A percentile compares a stretch with the other conserved stretches of the same genome.
These are phyloP conservation scores for Planococcus citri DNA, from an alignment of 1,140 invertebrate species.

Conservation along the genomic window DNA sequence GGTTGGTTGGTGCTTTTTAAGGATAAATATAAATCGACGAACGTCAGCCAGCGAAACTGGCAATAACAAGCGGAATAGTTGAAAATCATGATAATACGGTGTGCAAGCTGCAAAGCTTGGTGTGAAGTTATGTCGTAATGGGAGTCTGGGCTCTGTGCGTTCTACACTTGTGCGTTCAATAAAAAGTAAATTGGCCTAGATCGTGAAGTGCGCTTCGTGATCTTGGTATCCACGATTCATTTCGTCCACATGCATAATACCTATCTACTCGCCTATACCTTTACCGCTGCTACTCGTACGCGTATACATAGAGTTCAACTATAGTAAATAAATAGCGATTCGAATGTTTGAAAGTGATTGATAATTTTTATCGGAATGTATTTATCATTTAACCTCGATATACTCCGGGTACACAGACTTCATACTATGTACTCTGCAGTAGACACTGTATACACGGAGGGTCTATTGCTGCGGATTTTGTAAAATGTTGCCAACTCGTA, in stretches of 20 bases:
- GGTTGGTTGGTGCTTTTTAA: background rate
- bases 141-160: background rate
- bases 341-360: constrained; percentile 13
- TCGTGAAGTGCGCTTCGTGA: constrained; percentile 17
- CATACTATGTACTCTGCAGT: no score
- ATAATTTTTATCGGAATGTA: constrained; percentile 17
- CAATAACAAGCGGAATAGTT: constrained; percentile 8
- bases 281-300: background rate
- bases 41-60: background rate
- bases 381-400: background rate
- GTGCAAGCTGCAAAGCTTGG: background rate
- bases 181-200: constrained; percentile 20
- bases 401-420: no score
- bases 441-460: no score
- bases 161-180: constrained; percentile 18
- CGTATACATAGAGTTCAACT: no score
- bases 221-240: constrained; percentile 14
- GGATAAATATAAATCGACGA: background rate
- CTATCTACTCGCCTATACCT: no score
- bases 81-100: constrained; percentile 12
- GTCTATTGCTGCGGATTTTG: no score
- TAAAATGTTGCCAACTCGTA: background rate
- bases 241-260: background rate
- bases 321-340: background rate
- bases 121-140: constrained; percentile 11